Conservation (phyloP, 2,113 vertebrate species). For the Phalacrocorax aristotelis region DNA sequence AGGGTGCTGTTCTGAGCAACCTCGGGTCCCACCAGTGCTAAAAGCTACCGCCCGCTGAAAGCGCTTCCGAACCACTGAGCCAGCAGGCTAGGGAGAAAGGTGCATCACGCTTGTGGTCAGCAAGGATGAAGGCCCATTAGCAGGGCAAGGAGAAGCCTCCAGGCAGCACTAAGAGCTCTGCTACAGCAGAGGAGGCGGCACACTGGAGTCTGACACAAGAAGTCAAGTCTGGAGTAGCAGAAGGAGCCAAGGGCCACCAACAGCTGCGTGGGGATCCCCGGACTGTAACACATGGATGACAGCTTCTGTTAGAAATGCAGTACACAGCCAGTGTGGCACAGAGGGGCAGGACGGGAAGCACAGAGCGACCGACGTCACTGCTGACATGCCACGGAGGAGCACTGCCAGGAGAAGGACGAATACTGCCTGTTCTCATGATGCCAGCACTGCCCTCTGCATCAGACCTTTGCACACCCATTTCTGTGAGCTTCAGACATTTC, state of each 20-base stretch:
- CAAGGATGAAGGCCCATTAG: neutral
- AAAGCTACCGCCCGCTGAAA: accelerated
- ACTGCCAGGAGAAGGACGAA: neutral
- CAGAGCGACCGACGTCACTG: neutral
- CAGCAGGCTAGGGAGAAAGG: neutral
- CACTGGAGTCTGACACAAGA: too few relatives aligned
- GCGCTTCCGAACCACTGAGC: neutral
- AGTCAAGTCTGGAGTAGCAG: neutral
- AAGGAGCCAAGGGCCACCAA: neutral
- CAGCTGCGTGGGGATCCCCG: neutral
- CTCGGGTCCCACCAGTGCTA: neutral
- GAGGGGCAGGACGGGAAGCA: neutral
- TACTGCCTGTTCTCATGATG: neutral
- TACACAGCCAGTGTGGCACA: accelerated
- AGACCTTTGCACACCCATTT: neutral
- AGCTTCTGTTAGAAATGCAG: neutral
- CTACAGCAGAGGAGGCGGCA: too few relatives aligned
- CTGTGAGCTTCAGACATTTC: neutral
- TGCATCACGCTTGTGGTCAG: too few relatives aligned
- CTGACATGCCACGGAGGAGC: accelerated
- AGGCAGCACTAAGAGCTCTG: neutral
- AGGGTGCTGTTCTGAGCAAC: neutral
- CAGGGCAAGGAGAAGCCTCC: neutral
- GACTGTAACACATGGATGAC: accelerated
- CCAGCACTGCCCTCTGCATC: neutral